A percentile compares a stretch with the other conserved stretches of the same genome.
phyloP scores from a whole-genome alignment of 2,113 vertebrate species.

The Pelodiscus sinensis region DNA sequence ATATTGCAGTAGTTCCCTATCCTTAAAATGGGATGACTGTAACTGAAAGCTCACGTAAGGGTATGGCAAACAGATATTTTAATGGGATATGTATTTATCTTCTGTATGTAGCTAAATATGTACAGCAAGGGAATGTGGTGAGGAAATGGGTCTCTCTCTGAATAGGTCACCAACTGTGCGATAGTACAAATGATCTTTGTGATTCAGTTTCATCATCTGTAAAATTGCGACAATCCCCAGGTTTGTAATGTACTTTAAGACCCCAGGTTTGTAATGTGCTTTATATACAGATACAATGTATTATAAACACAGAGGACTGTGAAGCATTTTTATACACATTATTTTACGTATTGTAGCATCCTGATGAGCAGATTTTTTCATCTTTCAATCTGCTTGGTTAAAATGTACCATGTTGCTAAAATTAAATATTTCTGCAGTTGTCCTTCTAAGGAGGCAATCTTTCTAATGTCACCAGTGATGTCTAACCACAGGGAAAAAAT shows the following conservation, averaged over 20 bases:
- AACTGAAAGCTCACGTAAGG: background rate
- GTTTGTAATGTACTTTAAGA: background rate
- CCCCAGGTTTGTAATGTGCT: too few relatives aligned
- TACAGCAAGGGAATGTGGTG: background rate
- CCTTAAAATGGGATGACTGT: background rate
- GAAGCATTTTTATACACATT: background rate
- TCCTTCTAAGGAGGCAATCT: background rate
- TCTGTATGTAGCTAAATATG: background rate
- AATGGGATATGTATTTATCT: background rate
- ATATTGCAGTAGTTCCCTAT: background rate
- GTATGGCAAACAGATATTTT: background rate
- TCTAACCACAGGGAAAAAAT: slow-evolving; percentile 4
- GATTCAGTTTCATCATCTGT: background rate
- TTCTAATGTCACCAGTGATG: slow-evolving; percentile 16
- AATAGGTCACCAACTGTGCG: background rate
- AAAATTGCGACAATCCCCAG: background rate
- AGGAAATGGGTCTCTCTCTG: background rate
- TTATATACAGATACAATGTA: background rate
- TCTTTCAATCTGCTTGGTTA: background rate
- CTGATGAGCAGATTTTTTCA: background rate
- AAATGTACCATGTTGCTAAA: slow-evolving; percentile 4
- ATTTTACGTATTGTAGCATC: background rate
- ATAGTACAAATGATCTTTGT: background rate
- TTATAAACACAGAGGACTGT: background rate
- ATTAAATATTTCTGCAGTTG: background rate